These are phyloP conservation scores for Molossus alvarezi DNA, from an alignment of 2,797 vertebrate genomes.

Conservation along the genomic window DNA sequence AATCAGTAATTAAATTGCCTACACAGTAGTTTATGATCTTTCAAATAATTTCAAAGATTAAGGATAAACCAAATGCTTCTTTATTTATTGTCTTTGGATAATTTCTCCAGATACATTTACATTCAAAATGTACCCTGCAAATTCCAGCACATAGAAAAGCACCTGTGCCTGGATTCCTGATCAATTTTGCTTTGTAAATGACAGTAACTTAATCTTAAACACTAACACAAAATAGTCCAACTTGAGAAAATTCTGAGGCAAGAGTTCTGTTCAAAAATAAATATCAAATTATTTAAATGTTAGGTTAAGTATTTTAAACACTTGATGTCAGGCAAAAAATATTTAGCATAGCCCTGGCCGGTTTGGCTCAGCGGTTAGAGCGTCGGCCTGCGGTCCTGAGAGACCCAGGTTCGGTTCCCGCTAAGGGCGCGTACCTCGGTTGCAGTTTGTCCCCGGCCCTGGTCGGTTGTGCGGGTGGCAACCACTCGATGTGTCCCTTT, in stretches of 20 bases:
- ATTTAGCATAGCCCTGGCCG: background rate
- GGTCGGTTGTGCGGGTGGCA: too few relatives aligned
- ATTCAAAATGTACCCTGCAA: background rate
- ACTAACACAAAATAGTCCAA: background rate
- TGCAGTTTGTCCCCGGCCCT: too few relatives aligned
- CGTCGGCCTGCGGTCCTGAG: too few relatives aligned
- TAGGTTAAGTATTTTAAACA: slow-evolving; percentile 26
- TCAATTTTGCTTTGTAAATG: background rate
- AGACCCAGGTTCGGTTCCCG: too few relatives aligned
- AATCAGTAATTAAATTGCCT: background rate
- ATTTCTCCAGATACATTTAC: background rate
- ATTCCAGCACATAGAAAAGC: background rate
- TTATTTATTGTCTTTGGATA: background rate
- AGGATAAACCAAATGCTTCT: background rate
- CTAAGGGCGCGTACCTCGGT: too few relatives aligned
- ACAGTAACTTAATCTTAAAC: background rate
- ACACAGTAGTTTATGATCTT: background rate
- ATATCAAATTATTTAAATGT: background rate
- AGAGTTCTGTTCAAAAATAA: background rate
- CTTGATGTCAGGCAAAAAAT: background rate
- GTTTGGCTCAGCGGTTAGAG: too few relatives aligned
- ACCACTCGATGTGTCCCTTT: too few relatives aligned
- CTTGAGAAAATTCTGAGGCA: background rate
- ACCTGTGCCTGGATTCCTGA: background rate
- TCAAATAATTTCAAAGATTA: background rate